Conservation (phyloP, 2,113 vertebrate genomes). For the Myrmecobius fasciatus region DNA sequence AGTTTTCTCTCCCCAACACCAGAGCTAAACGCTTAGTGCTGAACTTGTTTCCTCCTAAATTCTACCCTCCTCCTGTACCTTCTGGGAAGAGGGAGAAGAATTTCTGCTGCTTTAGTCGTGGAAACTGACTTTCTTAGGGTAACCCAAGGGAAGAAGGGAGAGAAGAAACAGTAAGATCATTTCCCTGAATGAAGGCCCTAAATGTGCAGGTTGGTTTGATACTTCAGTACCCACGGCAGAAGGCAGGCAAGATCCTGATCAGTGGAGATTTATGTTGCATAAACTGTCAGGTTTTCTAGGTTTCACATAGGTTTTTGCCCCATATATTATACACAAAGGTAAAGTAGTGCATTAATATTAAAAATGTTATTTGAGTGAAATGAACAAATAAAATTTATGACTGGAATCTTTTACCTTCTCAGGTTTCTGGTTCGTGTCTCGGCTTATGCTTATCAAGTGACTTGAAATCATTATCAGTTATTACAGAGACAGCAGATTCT, state of each 20-base stretch:
- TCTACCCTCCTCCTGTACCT: neutral
- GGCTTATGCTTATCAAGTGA: conserved; percentile 95
- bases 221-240: accelerated
- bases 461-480: conserved; percentile 93
- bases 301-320: neutral
- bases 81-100: neutral
- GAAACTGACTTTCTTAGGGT: neutral
- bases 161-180: neutral
- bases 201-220: accelerated
- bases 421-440: conserved; percentile 93
- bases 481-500: conserved; percentile 88
- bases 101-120: neutral
- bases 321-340: neutral
- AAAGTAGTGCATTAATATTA: neutral
- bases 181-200: neutral
- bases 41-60: neutral
- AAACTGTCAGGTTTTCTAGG: neutral
- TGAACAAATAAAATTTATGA: neutral
- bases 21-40: neutral
- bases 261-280: neutral
- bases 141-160: neutral
- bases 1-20: neutral
- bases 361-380: neutral
- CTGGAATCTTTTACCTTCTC: conserved; percentile 56
- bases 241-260: neutral